Evolutionary conservation across 2,888 invertebrate genomes (phyloP).

Genomic region (Tetropium fuscum): DNA sequence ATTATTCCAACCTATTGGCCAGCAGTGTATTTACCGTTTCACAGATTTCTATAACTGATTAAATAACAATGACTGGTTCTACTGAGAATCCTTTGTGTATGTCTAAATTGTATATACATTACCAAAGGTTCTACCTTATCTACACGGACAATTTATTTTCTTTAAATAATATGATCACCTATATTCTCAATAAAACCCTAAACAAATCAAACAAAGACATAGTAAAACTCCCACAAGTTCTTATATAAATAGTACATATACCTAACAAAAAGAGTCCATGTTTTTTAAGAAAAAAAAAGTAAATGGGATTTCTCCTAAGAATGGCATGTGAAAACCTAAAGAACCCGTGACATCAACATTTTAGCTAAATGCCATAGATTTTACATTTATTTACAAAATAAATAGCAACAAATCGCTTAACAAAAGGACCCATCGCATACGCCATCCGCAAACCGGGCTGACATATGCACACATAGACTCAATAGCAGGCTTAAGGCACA

Average conservation of each 20-base stretch:
- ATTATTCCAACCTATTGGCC: too few species aligned
- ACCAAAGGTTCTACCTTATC: too few species aligned
- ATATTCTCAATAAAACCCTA: too few species aligned
- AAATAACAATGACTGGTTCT: too few species aligned
- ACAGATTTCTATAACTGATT: too few species aligned
- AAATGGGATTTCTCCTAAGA: constrained; percentile 33
- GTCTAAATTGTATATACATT: too few species aligned
- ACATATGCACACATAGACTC: constrained; percentile 65
- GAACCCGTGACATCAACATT: constrained; percentile 53
- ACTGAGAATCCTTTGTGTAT: too few species aligned
- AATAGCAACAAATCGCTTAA: constrained; percentile 61
- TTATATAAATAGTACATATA: background rate
- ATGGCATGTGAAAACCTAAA: constrained; percentile 29
- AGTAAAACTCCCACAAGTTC: too few species aligned
- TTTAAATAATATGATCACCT: too few species aligned
- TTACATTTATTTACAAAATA: constrained; percentile 59
- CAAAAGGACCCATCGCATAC: constrained; percentile 57
- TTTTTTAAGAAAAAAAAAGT: constrained; percentile 20
- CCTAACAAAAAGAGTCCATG: constrained; percentile 8
- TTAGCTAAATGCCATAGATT: constrained; percentile 49
- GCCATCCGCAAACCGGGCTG: constrained; percentile 59
- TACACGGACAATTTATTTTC: too few species aligned
- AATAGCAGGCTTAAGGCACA: constrained; percentile 61
- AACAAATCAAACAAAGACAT: too few species aligned
- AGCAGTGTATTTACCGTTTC: too few species aligned